Conservation (phyloP, 2,797 vertebrate species). For the Gastrophryne carolinensis region DNA sequence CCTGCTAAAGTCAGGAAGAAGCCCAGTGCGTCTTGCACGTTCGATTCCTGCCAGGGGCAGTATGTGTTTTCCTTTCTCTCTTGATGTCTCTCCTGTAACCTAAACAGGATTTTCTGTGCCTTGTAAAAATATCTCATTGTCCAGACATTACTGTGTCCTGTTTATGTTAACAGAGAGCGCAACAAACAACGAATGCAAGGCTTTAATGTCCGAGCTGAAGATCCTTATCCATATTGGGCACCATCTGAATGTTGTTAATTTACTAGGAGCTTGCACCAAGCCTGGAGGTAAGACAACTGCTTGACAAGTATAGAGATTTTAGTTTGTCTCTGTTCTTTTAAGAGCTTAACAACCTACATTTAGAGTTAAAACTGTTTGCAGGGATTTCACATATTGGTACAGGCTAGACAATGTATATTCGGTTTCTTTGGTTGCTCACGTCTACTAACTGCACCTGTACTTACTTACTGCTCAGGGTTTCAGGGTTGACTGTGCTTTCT, state of each 20-base stretch:
- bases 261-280: conserved; percentile 91
- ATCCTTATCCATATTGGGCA: conserved; percentile 96
- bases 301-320: no score
- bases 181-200: conserved; percentile 89
- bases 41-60: conserved; percentile 44
- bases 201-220: conserved; percentile 93
- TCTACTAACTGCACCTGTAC: no score
- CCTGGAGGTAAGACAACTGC: conserved; percentile 90
- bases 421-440: no score
- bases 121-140: conserved; percentile 56
- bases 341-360: no score
- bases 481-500: no score
- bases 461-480: no score
- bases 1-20: background rate
- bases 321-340: no score
- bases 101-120: conserved; percentile 64
- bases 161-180: conserved; percentile 81
- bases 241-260: conserved; percentile 92
- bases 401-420: no score
- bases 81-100: conserved; percentile 33
- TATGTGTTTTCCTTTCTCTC: conserved; percentile 55
- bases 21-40: conserved; percentile 1
- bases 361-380: no score
- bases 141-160: conserved; percentile 62
- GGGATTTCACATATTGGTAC: no score